Conservation (phyloP, 2,797 vertebrate genomes). For the Ctenopoma kingsleyae region DNA sequence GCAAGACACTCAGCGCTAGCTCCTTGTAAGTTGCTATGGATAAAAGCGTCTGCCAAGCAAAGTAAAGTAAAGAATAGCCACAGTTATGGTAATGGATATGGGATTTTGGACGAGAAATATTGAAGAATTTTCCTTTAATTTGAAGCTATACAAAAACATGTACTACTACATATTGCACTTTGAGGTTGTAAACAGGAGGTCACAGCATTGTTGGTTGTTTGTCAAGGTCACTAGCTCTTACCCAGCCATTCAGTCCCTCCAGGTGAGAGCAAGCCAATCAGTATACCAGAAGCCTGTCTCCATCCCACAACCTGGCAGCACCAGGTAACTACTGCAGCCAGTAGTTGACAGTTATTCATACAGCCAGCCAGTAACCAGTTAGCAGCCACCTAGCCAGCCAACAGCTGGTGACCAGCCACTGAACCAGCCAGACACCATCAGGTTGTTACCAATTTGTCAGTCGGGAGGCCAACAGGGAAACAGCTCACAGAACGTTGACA, state of each 20-base stretch:
- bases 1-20: too few species aligned
- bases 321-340: constrained; percentile 39
- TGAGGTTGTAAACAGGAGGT: neutral
- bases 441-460: constrained; percentile 47
- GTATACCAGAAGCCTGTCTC: constrained; percentile 32
- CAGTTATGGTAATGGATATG: too few species aligned
- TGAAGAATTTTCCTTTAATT: too few species aligned
- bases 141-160: too few species aligned
- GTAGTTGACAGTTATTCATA: constrained; percentile 41
- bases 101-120: too few species aligned
- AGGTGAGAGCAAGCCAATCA: constrained; percentile 33
- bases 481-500: constrained; percentile 12
- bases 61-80: too few species aligned
- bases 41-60: too few species aligned
- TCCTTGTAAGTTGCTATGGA: too few species aligned
- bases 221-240: constrained; percentile 11
- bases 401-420: constrained; percentile 47
- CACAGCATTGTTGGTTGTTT: neutral
- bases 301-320: constrained; percentile 36
- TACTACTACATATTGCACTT: neutral
- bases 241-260: constrained; percentile 6
- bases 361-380: constrained; percentile 58
- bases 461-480: constrained; percentile 28
- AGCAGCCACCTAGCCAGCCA: constrained; percentile 52
- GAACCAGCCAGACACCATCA: constrained; percentile 48